Base-by-base conservation (phyloP, 2,113 vertebrate genomes). In the Okapia johnstoni region DNA sequence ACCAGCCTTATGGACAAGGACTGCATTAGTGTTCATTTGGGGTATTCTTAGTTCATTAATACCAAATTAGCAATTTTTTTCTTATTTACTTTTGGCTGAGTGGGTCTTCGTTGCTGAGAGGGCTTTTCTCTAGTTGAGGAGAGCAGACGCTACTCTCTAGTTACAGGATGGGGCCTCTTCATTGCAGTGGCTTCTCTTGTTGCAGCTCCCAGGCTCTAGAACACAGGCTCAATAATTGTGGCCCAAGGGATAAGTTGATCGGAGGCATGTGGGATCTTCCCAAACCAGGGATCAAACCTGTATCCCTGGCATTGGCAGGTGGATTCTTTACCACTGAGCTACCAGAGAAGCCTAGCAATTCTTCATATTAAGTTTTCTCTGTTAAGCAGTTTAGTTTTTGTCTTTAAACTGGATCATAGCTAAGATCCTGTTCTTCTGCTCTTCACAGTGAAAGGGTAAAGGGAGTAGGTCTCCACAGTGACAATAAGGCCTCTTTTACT, bases 161-260 rank as follows among this genome's bases (percentile, higher is more conserved):
- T 43, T 4, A 26, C 36, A 14, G 12, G 11, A 43, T 0, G 0
- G 40, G 40, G 12, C 36, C 6, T 43, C 40, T 40, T 73, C 66
- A 13, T 40, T 70, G 66, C 5, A 6, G 66, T 3, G n/a, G n/a
- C 19, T 26, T 26, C 40, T 76, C 36, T 14, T 43, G 36, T 43
- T 76, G 70, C 23, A 76, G 70, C 23, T 76, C 23, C 36, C 36
- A 43, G 2, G 11, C 11, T 73, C 70, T 43, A 73, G 21, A 73
- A 11, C 23, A 76, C 40, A 43, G 36, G 36, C 11, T 76, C 70
- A 26, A 25, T 40, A 2, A 43, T 26, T 43, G 70, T 6, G 3
- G 40, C 70, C 36, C 40, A 76, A 26, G 21, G 40, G 23, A 7
- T 7, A 43, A 26, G 23, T 26, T 76, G 43, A 23, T 76, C 12